Base-by-base conservation (phyloP, 2,797 vertebrate species). In the Diplodus puntazzo region DNA sequence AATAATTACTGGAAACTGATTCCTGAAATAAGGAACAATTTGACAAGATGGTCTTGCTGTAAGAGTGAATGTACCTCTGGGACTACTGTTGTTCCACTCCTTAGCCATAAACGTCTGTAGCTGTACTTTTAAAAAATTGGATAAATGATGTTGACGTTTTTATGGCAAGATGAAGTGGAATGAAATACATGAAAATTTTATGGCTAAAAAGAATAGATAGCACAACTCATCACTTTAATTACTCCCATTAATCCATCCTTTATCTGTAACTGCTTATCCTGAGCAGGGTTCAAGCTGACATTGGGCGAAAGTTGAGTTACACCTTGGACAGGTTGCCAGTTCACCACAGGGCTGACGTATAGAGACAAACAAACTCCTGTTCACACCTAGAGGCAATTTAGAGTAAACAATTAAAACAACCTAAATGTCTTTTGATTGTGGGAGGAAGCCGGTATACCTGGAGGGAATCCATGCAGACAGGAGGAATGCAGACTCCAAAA, bases 141-240 rank as follows among this genome's bases (percentile, higher is more conserved):
- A 71, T 43, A 43, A 79, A 62, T 63, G 8, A 66, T 63, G 52
- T 49, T 71, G 53, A 60, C 68, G 73, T 68, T 75, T 77, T 81
- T 69, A 83, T 80, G 67, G 62, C 63, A 42, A 68, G 62, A 71
- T 60, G 23, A 72, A 83, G 63, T 57, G 48, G 12, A 70, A 55
- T 68, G 64, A 61, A 63, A 84, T 71, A 71, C 30, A 34, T 30
- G 45, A 67, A 80, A 69, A 23, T 21, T 23, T 54, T 59, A 17
- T 23, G 57, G 59, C 45, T 54, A 49, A 42, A 58, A 50, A n/a
- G 59, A 64, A 59, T 25, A 73, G 66, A 58, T 74, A 18, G 50
- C 43, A 66, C 43, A 30, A 43, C n/a, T 68, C 25, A 55, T 59
- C 25, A 11, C 57, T 65, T 49, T 54, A 63, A 72, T 65, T 30